phyloP scores from a whole-genome alignment of 2,888 invertebrate genomes.

The Brachycybe producta region DNA sequence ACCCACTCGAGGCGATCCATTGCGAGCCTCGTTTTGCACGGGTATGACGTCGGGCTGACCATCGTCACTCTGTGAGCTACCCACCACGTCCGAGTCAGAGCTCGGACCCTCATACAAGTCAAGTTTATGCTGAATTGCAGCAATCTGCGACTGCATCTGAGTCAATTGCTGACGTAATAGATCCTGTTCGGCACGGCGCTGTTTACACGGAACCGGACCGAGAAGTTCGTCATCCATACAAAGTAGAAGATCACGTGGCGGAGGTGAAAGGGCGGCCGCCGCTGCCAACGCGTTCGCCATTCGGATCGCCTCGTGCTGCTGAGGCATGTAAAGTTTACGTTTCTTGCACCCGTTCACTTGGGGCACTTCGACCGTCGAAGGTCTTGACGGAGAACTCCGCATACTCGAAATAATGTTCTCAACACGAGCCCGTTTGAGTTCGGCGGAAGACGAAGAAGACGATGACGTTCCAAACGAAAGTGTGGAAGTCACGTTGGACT shows the following conservation, averaged over 20 bases:
- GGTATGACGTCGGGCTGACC: background rate
- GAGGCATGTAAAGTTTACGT: slow-evolving; percentile 75
- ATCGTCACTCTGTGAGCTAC: background rate
- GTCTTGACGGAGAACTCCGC: slow-evolving; percentile 41
- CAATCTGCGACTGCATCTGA: slow-evolving; percentile 13
- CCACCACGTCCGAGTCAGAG: slow-evolving; percentile 17
- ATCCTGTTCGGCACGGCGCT: background rate
- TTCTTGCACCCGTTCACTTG: slow-evolving; percentile 55
- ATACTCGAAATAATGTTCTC: slow-evolving; percentile 91
- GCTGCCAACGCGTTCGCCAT: background rate
- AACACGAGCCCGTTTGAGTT: slow-evolving; percentile 81
- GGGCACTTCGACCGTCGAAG: slow-evolving; percentile 11
- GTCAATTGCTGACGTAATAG: slow-evolving; percentile 3
- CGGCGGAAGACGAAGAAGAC: slow-evolving; percentile 29
- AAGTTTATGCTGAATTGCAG: slow-evolving; percentile 11
- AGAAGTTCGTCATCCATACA: background rate
- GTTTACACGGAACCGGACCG: background rate
- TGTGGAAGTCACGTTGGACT: background rate
- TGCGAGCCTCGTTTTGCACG: background rate
- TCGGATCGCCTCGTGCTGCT: slow-evolving; percentile 25
- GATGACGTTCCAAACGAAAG: background rate
- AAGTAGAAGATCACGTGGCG: too few relatives aligned
- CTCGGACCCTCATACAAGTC: slow-evolving; percentile 1
- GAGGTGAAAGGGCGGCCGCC: background rate
- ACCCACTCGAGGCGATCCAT: background rate